These are phyloP conservation scores for Cyaniris semiargus DNA, from an alignment of 2,888 invertebrate genomes.

Conservation along the genomic window DNA sequence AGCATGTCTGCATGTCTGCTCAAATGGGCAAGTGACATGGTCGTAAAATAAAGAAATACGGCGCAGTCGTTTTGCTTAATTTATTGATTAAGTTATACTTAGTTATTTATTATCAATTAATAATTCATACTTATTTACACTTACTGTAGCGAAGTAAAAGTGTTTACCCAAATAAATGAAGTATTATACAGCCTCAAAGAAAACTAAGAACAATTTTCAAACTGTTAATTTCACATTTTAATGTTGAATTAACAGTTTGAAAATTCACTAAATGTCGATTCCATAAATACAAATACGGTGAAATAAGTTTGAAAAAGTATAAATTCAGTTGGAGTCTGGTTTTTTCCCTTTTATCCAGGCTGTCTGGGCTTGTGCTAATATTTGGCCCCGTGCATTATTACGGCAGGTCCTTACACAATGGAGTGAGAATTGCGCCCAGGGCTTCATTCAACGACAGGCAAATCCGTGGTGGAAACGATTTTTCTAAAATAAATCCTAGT, in stretches of 20 bases:
- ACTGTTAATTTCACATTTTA: not conserved
- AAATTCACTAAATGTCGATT: conserved; percentile 32
- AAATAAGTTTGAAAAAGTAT: conserved; percentile 42
- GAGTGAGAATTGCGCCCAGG: conserved; percentile 55
- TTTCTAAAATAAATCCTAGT: conserved; percentile 17
- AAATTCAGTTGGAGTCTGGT: conserved; percentile 50
- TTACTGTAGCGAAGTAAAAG: too few relatives aligned
- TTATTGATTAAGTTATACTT: not conserved
- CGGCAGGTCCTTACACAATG: conserved; percentile 62
- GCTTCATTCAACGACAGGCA: conserved; percentile 35
- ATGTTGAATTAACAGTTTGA: too few relatives aligned
- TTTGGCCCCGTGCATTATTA: conserved; percentile 75
- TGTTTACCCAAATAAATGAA: too few relatives aligned
- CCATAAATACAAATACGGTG: conserved; percentile 40
- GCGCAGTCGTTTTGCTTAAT: not conserved
- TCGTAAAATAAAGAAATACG: not conserved
- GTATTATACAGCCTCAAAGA: not conserved
- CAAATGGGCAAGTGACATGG: not conserved
- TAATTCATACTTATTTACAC: too few relatives aligned
- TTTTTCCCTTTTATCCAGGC: conserved; percentile 54
- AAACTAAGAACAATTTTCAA: not conserved
- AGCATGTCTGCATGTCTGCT: not conserved
- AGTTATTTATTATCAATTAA: too few relatives aligned
- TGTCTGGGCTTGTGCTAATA: conserved; percentile 73
- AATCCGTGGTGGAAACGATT: conserved; percentile 14